Percentiles rank a stretch among this genome's conserved stretches.
Evolutionary conservation across 2,113 vertebrate species (phyloP).

Genomic region (Dolichallabes microphthalmus): DNA sequence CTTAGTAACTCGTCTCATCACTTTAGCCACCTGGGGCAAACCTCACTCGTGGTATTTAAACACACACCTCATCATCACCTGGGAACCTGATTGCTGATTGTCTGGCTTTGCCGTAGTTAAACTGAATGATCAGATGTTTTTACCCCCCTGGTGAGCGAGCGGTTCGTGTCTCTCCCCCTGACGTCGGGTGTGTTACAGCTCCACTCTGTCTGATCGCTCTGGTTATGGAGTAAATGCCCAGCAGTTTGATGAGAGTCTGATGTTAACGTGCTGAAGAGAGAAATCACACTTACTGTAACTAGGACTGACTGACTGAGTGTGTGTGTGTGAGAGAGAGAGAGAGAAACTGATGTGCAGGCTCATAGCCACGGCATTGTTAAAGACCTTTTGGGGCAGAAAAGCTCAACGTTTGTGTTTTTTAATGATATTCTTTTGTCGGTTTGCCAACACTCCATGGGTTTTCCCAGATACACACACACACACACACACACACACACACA

Average conservation of each 20-base stretch:
- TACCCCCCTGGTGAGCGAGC: background rate
- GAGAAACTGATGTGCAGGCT: background rate
- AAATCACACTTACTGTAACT: background rate
- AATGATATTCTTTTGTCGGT: background rate
- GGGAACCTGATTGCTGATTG: background rate
- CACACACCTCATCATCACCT: background rate
- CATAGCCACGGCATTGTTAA: background rate
- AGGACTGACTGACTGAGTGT: background rate
- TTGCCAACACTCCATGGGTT: background rate
- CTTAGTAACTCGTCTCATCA: background rate
- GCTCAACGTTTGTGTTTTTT: background rate
- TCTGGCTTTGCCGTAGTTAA: background rate
- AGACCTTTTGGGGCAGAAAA: background rate
- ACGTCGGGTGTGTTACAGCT: background rate
- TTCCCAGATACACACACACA: background rate
- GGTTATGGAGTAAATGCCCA: background rate
- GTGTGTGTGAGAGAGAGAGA: background rate
- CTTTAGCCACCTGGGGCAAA: background rate
- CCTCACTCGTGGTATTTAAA: background rate
- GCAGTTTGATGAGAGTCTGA: background rate
- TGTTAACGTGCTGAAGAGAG: background rate
- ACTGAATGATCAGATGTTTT: background rate
- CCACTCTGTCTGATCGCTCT: background rate
- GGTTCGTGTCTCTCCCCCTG: background rate
- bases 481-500: background rate